Conservation (phyloP, 2,113 vertebrate genomes). For the Amblyopsis rosae region DNA sequence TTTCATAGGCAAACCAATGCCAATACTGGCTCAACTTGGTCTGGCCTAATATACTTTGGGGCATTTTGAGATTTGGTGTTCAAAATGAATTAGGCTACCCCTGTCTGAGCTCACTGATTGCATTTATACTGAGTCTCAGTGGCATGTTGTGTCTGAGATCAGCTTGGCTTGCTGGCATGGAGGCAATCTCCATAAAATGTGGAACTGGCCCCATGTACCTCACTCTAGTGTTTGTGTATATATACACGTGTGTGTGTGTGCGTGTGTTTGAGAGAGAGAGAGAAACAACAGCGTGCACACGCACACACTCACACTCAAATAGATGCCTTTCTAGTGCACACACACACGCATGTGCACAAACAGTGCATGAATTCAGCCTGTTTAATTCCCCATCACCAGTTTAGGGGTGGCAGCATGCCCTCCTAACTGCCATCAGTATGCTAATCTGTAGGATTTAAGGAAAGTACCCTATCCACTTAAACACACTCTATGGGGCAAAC, state of each 20-base stretch:
- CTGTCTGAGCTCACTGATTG: conserved; percentile 59
- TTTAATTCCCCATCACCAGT: conserved; percentile 80
- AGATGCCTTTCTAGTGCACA: background rate
- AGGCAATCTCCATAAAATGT: conserved; percentile 61
- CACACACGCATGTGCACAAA: background rate
- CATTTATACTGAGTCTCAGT: conserved; percentile 62
- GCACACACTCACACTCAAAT: background rate
- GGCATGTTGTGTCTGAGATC: conserved; percentile 55
- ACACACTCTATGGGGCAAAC: conserved; percentile 77
- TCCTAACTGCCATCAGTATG: conserved; percentile 86
- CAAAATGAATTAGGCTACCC: conserved; percentile 60
- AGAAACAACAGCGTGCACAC: conserved; percentile 5
- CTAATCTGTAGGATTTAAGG: conserved; percentile 87
- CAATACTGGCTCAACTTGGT: conserved; percentile 43
- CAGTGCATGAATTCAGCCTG: conserved; percentile 76
- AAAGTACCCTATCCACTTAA: conserved; percentile 86
- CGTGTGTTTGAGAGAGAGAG: conserved; percentile 3
- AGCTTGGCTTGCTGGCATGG: conserved; percentile 53
- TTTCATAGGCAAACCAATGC: conserved; percentile 42
- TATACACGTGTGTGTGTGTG: conserved; percentile 1
- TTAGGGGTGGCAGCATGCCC: conserved; percentile 78
- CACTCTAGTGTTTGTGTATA: conserved; percentile 2
- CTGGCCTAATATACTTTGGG: conserved; percentile 50
- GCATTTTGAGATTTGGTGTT: conserved; percentile 61
- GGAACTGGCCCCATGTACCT: conserved; percentile 42